These are phyloP conservation scores for Bombyx huttoni DNA, from an alignment of 2,888 invertebrate species.

Conservation along the genomic window DNA sequence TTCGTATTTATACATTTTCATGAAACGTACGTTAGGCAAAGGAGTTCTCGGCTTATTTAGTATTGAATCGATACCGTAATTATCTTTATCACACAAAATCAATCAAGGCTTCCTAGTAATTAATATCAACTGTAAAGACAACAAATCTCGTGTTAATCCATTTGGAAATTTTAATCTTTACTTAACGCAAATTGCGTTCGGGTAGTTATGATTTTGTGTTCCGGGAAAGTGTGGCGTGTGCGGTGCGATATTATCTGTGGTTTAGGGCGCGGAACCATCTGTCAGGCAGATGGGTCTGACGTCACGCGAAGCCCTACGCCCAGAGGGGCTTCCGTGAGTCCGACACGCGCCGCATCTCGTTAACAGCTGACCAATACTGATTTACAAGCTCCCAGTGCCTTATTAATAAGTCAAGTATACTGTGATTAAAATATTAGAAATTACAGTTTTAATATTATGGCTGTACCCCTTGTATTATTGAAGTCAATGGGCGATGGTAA, in stretches of 20 bases:
- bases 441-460: too few species aligned
- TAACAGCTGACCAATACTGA: constrained; percentile 58
- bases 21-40: too few species aligned
- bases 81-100: too few species aligned
- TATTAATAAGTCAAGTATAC: constrained; percentile 3
- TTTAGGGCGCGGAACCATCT: constrained; percentile 58
- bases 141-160: not conserved
- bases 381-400: constrained; percentile 31
- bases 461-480: too few species aligned
- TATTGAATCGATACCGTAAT: too few species aligned
- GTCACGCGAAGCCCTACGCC: constrained; percentile 60
- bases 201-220: constrained; percentile 20
- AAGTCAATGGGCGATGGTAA: too few species aligned
- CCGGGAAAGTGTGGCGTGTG: constrained; percentile 29
- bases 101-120: too few species aligned
- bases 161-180: constrained; percentile 1
- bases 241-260: constrained; percentile 59
- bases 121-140: too few species aligned
- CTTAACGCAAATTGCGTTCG: constrained; percentile 1
- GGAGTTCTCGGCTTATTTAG: too few species aligned
- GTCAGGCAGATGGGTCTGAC: constrained; percentile 66
- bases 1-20: too few species aligned
- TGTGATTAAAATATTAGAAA: too few species aligned
- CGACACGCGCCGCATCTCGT: constrained; percentile 40
- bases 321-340: constrained; percentile 34